Conservation (phyloP, 2,888 invertebrate genomes). For the Pandemis heparana region DNA sequence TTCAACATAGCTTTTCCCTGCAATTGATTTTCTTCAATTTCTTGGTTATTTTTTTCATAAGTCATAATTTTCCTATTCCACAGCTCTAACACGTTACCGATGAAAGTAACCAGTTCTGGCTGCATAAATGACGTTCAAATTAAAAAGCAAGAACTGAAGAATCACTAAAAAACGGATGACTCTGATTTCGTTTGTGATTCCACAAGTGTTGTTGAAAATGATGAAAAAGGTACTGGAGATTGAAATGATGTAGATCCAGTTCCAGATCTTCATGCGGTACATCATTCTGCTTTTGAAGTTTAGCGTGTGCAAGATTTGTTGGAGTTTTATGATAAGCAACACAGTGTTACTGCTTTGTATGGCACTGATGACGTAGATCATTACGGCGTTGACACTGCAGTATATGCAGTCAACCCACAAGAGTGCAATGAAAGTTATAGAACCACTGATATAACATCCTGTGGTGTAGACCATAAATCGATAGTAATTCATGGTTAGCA, state of each 20-base stretch:
- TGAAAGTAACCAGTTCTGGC: constrained; percentile 2
- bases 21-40: not conserved
- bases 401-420: constrained; percentile 4
- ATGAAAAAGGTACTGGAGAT: not conserved
- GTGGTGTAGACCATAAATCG: not conserved
- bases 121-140: not conserved
- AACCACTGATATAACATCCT: not conserved
- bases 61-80: not conserved
- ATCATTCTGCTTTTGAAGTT: not conserved
- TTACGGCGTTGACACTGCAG: not conserved
- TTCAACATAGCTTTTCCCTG: not conserved
- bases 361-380: not conserved
- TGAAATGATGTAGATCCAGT: not conserved
- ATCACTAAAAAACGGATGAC: not conserved
- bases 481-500: not conserved
- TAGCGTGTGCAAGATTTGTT: not conserved
- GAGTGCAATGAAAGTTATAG: too few species aligned
- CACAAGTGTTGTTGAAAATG: not conserved
- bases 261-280: not conserved
- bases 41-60: not conserved
- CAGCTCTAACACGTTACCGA: not conserved
- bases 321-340: not conserved
- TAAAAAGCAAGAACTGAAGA: not conserved
- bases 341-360: not conserved
- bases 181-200: not conserved